Percentiles rank a stretch among this genome's conserved stretches.
These are phyloP conservation scores for Eutolmus rufibarbis DNA, from an alignment of 2,888 invertebrate genomes.

Conservation along the genomic window DNA sequence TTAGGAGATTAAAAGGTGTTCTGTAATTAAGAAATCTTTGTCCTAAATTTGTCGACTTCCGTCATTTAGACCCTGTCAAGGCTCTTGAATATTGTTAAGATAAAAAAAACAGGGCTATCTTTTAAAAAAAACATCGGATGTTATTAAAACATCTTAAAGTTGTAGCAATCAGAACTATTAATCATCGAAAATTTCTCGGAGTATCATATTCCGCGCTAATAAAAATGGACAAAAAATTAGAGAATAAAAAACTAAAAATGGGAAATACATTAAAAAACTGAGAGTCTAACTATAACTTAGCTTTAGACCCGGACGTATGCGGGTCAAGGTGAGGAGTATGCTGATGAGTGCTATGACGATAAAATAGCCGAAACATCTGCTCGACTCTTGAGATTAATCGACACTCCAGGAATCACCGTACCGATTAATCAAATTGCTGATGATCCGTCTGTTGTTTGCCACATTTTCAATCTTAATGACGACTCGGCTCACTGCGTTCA, in stretches of 20 bases:
- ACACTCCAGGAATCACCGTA: background rate
- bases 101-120: background rate
- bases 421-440: background rate
- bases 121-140: background rate
- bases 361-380: background rate
- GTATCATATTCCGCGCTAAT: background rate
- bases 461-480: background rate
- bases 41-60: background rate
- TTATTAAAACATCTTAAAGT: background rate
- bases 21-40: background rate
- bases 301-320: background rate
- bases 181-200: background rate
- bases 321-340: slow-evolving; percentile 2
- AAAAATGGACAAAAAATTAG: background rate
- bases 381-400: background rate
- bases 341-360: background rate
- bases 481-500: background rate
- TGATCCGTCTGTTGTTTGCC: background rate
- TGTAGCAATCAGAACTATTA: background rate
- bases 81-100: background rate
- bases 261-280: background rate
- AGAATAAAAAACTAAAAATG: background rate
- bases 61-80: background rate
- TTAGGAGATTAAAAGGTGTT: background rate
- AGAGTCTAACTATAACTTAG: background rate